A percentile compares a stretch with the other conserved stretches of the same genome.
These are phyloP conservation scores for Sciurus vulgaris DNA, from an alignment of 2,797 vertebrate genomes.

Conservation along the genomic window DNA sequence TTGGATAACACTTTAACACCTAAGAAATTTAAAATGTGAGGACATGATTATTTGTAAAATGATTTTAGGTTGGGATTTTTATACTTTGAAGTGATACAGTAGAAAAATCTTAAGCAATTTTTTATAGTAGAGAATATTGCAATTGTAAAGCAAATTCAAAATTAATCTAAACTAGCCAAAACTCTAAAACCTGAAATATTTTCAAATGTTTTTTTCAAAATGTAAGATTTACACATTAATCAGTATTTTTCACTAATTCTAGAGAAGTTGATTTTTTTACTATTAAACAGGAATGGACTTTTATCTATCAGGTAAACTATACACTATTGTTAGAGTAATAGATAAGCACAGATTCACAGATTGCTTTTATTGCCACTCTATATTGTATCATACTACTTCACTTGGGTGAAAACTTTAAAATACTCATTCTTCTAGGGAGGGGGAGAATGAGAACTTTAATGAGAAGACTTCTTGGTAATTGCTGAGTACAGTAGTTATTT, in stretches of 20 bases:
- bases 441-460: constrained; percentile 48
- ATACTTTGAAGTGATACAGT: constrained; percentile 56
- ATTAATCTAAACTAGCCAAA: constrained; percentile 75
- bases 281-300: constrained; percentile 42
- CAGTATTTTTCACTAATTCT: constrained; percentile 19
- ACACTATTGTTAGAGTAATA: constrained; percentile 20
- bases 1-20: constrained; percentile 58
- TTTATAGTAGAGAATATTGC: constrained; percentile 62
- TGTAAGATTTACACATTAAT: constrained; percentile 55
- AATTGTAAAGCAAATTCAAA: constrained; percentile 71
- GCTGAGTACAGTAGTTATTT: constrained; percentile 65
- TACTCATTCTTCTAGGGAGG: constrained; percentile 21
- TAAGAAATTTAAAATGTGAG: constrained; percentile 55
- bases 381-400: constrained; percentile 40
- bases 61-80: constrained; percentile 60
- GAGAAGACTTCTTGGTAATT: constrained; percentile 61
- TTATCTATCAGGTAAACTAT: constrained; percentile 61
- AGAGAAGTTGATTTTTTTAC: constrained; percentile 56
- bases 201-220: constrained; percentile 61
- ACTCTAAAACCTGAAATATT: constrained; percentile 41
- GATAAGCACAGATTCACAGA: constrained; percentile 49
- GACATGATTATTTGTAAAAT: constrained; percentile 41
- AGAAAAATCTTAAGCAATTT: constrained; percentile 2
- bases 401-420: constrained; percentile 56
- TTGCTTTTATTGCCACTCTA: constrained; percentile 27